Evolutionary conservation across 2,113 vertebrate genomes (phyloP).

Genomic region (Cheirogaleus medius): DNA sequence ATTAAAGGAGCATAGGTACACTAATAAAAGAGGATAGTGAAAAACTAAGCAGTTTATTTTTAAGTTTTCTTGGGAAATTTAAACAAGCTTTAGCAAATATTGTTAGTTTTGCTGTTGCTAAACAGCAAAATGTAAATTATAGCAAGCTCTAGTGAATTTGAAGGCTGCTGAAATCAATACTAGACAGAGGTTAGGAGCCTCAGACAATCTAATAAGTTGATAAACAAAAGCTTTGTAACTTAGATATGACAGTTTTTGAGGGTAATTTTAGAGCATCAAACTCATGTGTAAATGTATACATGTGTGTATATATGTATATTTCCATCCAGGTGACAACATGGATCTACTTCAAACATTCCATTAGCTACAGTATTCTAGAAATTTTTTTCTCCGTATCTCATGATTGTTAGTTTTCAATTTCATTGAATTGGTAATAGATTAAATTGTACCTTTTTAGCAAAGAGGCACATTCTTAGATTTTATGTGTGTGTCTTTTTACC

Average conservation of each 20-base stretch:
- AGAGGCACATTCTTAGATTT: neutral
- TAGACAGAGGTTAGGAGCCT: constrained; percentile 15
- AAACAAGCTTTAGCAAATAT: constrained; percentile 72
- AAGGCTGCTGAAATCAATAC: constrained; percentile 46
- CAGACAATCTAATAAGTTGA: neutral
- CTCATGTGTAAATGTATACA: neutral
- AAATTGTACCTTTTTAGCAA: constrained; percentile 9
- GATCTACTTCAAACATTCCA: neutral
- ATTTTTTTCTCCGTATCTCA: neutral
- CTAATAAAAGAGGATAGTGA: constrained; percentile 54
- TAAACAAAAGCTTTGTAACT: neutral
- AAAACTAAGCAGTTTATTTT: neutral
- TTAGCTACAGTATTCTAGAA: neutral
- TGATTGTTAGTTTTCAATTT: constrained; percentile 54
- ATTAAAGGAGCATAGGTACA: constrained; percentile 35
- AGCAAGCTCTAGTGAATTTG: neutral
- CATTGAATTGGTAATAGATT: neutral
- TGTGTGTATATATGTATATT: neutral
- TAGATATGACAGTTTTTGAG: neutral
- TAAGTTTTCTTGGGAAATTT: constrained; percentile 63
- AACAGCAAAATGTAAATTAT: constrained; percentile 50
- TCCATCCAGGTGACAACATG: neutral
- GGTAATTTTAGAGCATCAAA: neutral
- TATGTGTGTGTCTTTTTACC: neutral
- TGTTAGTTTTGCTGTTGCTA: constrained; percentile 34